Conservation (phyloP, 2,797 vertebrate genomes). For the Aphelocoma californica region DNA sequence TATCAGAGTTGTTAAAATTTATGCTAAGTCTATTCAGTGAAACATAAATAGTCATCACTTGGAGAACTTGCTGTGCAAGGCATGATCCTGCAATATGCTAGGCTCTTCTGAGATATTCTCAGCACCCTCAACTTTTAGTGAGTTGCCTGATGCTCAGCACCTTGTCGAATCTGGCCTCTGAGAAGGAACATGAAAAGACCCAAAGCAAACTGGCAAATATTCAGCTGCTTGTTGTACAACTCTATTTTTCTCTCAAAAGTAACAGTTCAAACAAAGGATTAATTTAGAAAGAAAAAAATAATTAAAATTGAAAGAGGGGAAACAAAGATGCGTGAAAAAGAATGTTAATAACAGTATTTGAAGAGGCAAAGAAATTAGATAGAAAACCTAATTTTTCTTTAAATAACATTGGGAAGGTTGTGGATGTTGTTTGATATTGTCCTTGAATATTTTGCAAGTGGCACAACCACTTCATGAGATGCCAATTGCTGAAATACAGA, state of each 20-base stretch:
- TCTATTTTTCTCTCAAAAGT: slow-evolving; percentile 28
- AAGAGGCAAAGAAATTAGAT: slow-evolving; percentile 17
- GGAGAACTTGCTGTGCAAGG: slow-evolving; percentile 49
- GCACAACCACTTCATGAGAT: slow-evolving; percentile 10
- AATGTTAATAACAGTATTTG: slow-evolving; percentile 48
- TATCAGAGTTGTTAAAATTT: slow-evolving; percentile 53
- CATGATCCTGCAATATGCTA: slow-evolving; percentile 60
- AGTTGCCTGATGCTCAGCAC: slow-evolving; percentile 24
- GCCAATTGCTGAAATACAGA: slow-evolving; percentile 42
- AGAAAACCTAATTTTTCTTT: slow-evolving; percentile 11
- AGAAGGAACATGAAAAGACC: neutral
- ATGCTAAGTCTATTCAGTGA: slow-evolving; percentile 68
- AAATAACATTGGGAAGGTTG: slow-evolving; percentile 2
- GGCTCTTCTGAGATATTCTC: slow-evolving; percentile 14
- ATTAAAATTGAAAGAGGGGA: slow-evolving; percentile 16
- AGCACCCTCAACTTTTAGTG: neutral
- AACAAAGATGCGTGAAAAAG: slow-evolving; percentile 10
- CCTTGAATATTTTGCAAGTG: slow-evolving; percentile 40
- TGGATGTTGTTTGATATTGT: slow-evolving; percentile 37
- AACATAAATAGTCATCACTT: slow-evolving; percentile 61
- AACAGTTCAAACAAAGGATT: slow-evolving; percentile 63
- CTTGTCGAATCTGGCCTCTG: slow-evolving; percentile 2
- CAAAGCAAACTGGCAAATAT: slow-evolving; percentile 18
- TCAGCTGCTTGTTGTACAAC: neutral
- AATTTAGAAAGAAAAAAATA: slow-evolving; percentile 37